Evolutionary conservation across 2,113 vertebrate species (phyloP).

Genomic region (Phainopepla nitens): DNA sequence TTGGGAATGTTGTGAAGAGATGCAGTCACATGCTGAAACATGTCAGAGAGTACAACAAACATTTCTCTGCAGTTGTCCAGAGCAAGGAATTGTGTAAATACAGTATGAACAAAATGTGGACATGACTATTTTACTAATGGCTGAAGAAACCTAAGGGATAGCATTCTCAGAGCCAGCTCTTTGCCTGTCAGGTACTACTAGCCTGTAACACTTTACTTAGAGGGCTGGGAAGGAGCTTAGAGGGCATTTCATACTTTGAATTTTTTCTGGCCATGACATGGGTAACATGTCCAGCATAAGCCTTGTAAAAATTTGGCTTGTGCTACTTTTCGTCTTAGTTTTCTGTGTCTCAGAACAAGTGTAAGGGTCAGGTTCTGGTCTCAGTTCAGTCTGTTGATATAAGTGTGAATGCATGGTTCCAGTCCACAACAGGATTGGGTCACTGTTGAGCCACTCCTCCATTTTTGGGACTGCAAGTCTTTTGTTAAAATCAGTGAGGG

Average conservation of each 20-base stretch:
- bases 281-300: background rate
- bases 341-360: background rate
- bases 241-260: background rate
- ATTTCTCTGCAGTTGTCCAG: background rate
- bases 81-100: background rate
- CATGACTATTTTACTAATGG: background rate
- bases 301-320: background rate
- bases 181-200: background rate
- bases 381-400: background rate
- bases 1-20: background rate
- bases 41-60: background rate
- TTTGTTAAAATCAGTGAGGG: background rate
- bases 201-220: background rate
- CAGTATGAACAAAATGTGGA: background rate
- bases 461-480: background rate
- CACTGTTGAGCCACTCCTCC: background rate
- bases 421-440: background rate
- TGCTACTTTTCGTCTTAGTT: background rate
- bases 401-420: background rate
- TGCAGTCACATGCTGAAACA: background rate
- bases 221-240: background rate
- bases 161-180: background rate
- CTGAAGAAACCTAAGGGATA: background rate
- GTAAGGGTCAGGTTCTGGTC: background rate
- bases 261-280: background rate